Conservation (phyloP, 1,140 invertebrate genomes). For the Aphaenogaster floridana region DNA sequence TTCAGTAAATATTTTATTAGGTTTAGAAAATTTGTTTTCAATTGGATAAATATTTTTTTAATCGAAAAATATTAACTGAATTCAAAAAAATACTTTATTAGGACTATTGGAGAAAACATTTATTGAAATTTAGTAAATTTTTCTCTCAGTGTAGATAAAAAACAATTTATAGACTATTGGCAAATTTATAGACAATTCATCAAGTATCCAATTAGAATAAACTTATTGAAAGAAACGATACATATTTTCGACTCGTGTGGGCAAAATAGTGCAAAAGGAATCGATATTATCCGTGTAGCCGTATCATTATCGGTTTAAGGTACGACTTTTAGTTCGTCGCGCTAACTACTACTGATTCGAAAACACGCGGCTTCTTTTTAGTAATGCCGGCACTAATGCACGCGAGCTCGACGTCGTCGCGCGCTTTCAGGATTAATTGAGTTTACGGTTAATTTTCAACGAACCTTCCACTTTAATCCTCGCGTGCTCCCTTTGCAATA, state of each 20-base stretch:
- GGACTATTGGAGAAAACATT: too few relatives aligned
- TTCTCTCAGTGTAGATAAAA: not conserved
- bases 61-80: too few relatives aligned
- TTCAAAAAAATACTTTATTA: too few relatives aligned
- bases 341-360: slow-evolving; percentile 34
- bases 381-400: slow-evolving; percentile 65
- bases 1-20: too few relatives aligned
- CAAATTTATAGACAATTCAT: not conserved
- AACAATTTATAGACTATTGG: not conserved
- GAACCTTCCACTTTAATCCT: slow-evolving; percentile 70
- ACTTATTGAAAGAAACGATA: not conserved
- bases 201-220: not conserved
- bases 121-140: too few relatives aligned
- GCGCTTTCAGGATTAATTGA: slow-evolving; percentile 70
- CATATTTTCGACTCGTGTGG: not conserved
- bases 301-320: not conserved
- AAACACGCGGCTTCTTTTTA: slow-evolving; percentile 59
- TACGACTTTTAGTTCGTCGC: not conserved
- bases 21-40: too few relatives aligned
- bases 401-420: slow-evolving; percentile 45
- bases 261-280: not conserved
- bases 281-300: not conserved
- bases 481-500: slow-evolving; percentile 43
- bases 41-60: too few relatives aligned
- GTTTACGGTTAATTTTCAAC: slow-evolving; percentile 76